Percentiles rank a stretch among this genome's conserved stretches.
Conservation (phyloP, 2,113 vertebrate species). For the Silurus asotus region DNA sequence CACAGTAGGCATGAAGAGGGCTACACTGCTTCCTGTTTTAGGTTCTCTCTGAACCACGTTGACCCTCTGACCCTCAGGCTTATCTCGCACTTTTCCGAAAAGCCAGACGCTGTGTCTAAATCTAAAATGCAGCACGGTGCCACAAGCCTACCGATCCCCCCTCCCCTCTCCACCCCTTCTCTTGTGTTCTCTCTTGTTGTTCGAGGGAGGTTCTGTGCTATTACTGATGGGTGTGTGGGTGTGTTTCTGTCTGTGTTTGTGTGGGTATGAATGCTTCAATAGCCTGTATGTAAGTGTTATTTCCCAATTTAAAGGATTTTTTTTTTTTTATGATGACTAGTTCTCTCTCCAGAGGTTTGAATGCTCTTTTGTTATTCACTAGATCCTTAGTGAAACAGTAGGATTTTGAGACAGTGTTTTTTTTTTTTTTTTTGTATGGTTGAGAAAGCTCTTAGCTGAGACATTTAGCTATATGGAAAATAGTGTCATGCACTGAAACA, state of each 20-base stretch:
- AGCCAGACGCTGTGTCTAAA: conserved; percentile 43
- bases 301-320: conserved; percentile 15
- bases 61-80: conserved; percentile 48
- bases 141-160: not conserved
- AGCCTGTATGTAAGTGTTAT: conserved; percentile 23
- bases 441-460: conserved; percentile 38
- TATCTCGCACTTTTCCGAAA: conserved; percentile 55
- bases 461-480: conserved; percentile 51
- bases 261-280: conserved; percentile 25
- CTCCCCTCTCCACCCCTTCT: not conserved
- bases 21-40: conserved; percentile 35
- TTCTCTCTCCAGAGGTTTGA: conserved; percentile 6
- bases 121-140: conserved; percentile 15
- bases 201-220: conserved; percentile 8
- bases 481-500: conserved; percentile 59
- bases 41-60: conserved; percentile 49
- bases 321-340: conserved; percentile 17
- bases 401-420: conserved; percentile 28
- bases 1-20: conserved; percentile 43
- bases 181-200: conserved; percentile 33
- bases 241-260: conserved; percentile 28
- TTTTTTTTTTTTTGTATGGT: conserved; percentile 4
- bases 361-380: conserved; percentile 20
- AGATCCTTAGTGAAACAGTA: conserved; percentile 24
- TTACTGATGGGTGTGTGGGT: conserved; percentile 17